Evolutionary conservation across 2,797 vertebrate species (phyloP), one percentile per base, ranked within the genome.

Genomic region (Ambastaia sidthimunki): DNA sequence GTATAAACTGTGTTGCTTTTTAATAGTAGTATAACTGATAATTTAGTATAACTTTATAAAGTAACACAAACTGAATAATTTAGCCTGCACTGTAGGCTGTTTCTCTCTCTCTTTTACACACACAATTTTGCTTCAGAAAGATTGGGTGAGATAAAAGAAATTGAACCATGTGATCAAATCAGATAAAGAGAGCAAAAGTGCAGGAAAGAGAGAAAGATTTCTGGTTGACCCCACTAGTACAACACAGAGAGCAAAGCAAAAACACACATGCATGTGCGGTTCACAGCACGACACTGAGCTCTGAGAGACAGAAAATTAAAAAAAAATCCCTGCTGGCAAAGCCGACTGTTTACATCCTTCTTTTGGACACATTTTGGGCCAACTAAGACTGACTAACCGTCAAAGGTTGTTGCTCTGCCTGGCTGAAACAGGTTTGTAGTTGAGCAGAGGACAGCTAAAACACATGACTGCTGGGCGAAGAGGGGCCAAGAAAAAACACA

Each of bases 291-390:
- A 82, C 7, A 6, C 50, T 10, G 63, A 67, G 71, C 62, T 71
- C 11, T 0, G 59, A 28, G 87, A 88, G 87, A 83, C 83, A 70
- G 88, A 90, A 87, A 86, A 89, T 88, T 1, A 87, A 88, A 66
- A 55, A 89, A 92, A 91, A 91, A 81, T 80, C 75, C 83, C 84
- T 82, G 76, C 84, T 90, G 89, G 91, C 90, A 88, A 78, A 81
- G 85, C 87, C 74, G 71, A 80, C 88, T 93, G 90, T 92, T 92
- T 91, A 93, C 91, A 91, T 92, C 89, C 89, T 90, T 88, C 84
- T 4, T 84, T 85, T 88, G 82, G 89, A 91, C 55, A 84, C 77
- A 86, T 90, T 89, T 89, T 90, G 87, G 86, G 66, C 87, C 80
- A 18, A 63, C 74, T 78, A 63, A 83, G 71, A 68, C 50, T 52